Percentiles rank a stretch among this genome's conserved stretches.
Conservation (phyloP, 2,797 vertebrate genomes). For the Rhinella marina region DNA sequence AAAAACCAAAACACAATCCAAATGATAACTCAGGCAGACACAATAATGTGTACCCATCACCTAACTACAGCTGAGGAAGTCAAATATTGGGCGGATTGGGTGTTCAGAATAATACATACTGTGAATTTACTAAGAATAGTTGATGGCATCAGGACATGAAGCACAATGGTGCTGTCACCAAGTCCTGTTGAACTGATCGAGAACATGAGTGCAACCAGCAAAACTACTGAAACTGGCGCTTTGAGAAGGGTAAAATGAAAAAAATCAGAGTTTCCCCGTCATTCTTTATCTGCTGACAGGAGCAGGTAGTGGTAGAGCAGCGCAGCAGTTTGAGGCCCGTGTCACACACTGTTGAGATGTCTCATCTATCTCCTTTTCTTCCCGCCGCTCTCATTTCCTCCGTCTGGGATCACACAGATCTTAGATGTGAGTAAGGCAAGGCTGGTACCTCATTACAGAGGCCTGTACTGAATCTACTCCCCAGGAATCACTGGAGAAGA, state of each 20-base stretch:
- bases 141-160: background rate
- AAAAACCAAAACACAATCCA: background rate
- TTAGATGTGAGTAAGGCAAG: constrained; percentile 50
- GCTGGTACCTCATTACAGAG: constrained; percentile 54
- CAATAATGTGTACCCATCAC: background rate
- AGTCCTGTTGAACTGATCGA: background rate
- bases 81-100: background rate
- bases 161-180: background rate
- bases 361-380: constrained; percentile 46
- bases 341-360: background rate
- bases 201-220: background rate
- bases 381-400: constrained; percentile 49
- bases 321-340: constrained; percentile 21
- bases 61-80: background rate
- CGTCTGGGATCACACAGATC: constrained; percentile 34
- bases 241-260: background rate
- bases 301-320: constrained; percentile 11
- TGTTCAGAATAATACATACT: background rate
- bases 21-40: background rate
- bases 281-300: background rate
- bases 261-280: background rate
- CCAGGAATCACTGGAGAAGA: constrained; percentile 42
- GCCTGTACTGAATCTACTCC: constrained; percentile 30
- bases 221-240: background rate
- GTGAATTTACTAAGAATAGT: background rate